Evolutionary conservation across 2,888 invertebrate species (phyloP), one percentile per base, ranked within the genome.

Genomic region (Geotrupes spiniger): DNA sequence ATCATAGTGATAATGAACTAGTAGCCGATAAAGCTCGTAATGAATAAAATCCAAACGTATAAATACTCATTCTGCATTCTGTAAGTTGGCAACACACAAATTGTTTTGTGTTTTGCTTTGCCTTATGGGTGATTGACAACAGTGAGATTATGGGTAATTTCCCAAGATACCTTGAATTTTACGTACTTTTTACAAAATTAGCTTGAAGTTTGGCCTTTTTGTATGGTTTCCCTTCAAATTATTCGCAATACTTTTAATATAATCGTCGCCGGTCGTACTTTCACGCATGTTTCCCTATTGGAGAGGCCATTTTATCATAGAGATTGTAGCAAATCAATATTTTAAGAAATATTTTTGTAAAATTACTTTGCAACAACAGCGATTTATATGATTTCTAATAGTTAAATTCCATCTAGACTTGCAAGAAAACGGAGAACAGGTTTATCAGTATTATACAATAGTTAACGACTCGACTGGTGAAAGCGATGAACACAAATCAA

Each of bases 71-170:
- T 21, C 6, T 21, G 6, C 6, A 4, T 21, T 21, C 21, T 21
- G n/a, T 21, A 21, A 4, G 21, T 21, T 21, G 21, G 21, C 6
- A 21, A 21, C 4, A n/a, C n/a, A n/a, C n/a, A 21, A 21, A 21
- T 21, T 21, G 6, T 3, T 21, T 4, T 21, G 21, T 21, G 21
- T 21, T 21, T 21, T 21, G 46, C 41, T 27, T 26, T 41, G 46
- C 38, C 46, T 46, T 37, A 45, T 42, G 46, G 49, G 49, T 46
- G 36, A 45, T 47, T 42, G 27, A 15, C 40, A 39, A 42, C 46
- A 26, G 42, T 43, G 51, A 55, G 54, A 65, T 67, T 63, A 67
- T 68, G 68, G 68, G 68, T 69, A 69, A 69, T 68, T 68, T 68
- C 68, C 67, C 66, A 63, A 63, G 60, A 57, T 57, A 48, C 55